Base-by-base conservation (phyloP, 2,888 invertebrate genomes). In the Tortrix viridana region DNA sequence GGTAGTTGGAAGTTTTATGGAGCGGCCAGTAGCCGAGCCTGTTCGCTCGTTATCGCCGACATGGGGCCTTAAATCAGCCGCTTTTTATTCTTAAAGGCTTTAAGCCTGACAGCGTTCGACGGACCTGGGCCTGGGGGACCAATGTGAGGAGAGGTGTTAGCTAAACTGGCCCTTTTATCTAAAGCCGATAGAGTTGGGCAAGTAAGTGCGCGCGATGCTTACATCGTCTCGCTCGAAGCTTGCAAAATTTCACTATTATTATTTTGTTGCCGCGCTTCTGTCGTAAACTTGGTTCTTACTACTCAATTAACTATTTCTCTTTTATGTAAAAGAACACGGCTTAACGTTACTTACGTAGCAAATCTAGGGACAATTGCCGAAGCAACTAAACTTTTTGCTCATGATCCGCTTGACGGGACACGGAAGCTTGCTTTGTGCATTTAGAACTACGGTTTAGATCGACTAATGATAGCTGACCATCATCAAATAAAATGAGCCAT, bases 11-110 rank as follows among this genome's bases (percentile, higher is more conserved):
- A 84, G 82, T 85, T 88, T 89, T 88, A 89, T 88, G 81, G 81
- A 80, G 80, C 78, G 81, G 77, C 80, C 83, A 80, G 82, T 83
- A 79, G 83, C 81, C 75, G 74, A 78, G 82, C 80, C 81, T 82
- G 86, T 82, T 85, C 83, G 78, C 83, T 81, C 84, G 87, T 88
- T 90, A 90, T 90, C 90, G 85, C 80, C 82, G 80, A 76, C 82
- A 74, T 75, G 83, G 79, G 81, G 84, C 84, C 78, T 81, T 88
- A 86, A 89, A 89, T 89, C 89, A 89, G 83, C 69, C 77, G 76
- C 80, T 81, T 83, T 86, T 82, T 86, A 84, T 88, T 85, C 86
- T 80, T 81, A 79, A 82, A 84, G 79, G 79, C 80, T 85, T 84
- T 82, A 79, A 80, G 74, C 71, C 75, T 76, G 79, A 78, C 78